These are phyloP conservation scores for Caenorhabditis uteleia DNA, from an alignment of 2,888 invertebrate species.

Conservation along the genomic window DNA sequence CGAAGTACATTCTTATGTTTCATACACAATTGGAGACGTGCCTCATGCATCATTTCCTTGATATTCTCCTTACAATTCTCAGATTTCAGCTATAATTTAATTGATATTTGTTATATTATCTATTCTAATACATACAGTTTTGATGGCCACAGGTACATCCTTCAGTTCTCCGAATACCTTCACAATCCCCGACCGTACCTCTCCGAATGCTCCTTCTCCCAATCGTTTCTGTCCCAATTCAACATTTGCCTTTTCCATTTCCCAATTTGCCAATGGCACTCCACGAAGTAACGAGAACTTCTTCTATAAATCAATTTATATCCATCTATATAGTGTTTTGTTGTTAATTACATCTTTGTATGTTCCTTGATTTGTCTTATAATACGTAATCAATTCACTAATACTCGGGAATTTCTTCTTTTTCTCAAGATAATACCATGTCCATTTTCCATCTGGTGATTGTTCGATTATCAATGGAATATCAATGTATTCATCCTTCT, in stretches of 20 bases:
- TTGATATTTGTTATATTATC: neutral
- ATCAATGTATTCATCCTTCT: conserved; percentile 21
- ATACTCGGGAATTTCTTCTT: conserved; percentile 14
- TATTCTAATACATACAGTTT: conserved; percentile 1
- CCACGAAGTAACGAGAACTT: conserved; percentile 8
- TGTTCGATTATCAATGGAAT: conserved; percentile 22
- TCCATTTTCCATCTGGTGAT: conserved; percentile 20
- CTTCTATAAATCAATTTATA: conserved; percentile 11
- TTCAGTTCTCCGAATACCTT: neutral
- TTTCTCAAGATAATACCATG: conserved; percentile 17
- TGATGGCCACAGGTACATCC: neutral
- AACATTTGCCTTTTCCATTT: conserved; percentile 12
- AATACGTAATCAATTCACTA: conserved; percentile 19
- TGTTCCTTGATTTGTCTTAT: conserved; percentile 8
- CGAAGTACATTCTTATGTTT: conserved; percentile 3
- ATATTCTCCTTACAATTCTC: conserved; percentile 1
- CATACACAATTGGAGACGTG: conserved; percentile 3
- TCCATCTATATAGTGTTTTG: neutral
- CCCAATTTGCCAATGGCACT: conserved; percentile 18
- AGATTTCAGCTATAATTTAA: conserved; percentile 2
- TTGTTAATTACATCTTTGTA: conserved; percentile 6
- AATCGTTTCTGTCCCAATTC: conserved; percentile 11
- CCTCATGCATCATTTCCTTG: conserved; percentile 9
- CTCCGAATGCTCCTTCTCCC: conserved; percentile 7
- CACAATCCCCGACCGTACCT: neutral